Conservation (phyloP, 2,113 vertebrate species). For the Pelecanoides urinatrix region DNA sequence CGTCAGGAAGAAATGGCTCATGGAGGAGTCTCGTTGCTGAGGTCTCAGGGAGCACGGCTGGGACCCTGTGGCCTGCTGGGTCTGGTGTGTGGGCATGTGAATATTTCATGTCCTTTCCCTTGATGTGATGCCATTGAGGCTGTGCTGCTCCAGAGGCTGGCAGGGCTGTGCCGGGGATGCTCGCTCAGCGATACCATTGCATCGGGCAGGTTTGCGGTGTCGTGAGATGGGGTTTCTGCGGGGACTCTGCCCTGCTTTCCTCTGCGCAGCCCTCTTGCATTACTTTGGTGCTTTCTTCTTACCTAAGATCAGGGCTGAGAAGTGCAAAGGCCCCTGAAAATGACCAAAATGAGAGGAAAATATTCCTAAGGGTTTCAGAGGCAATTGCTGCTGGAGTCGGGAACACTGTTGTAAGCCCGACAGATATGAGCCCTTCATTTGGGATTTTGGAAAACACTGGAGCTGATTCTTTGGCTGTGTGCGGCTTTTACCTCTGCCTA, state of each 20-base stretch:
- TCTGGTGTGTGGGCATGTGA: rapidly evolving
- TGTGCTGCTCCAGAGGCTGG: not conserved
- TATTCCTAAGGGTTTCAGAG: not conserved
- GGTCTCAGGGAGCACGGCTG: not conserved
- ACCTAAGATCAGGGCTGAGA: not conserved
- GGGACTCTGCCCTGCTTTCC: not conserved
- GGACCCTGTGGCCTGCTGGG: not conserved
- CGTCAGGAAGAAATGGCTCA: rapidly evolving
- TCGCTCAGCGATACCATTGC: rapidly evolving
- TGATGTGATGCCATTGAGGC: rapidly evolving
- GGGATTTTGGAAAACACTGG: not conserved
- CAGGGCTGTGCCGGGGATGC: not conserved
- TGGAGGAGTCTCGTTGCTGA: not conserved
- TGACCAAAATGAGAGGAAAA: not conserved
- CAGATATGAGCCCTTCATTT: not conserved
- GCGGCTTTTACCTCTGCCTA: not conserved
- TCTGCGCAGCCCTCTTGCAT: not conserved
- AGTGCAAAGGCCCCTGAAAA: not conserved
- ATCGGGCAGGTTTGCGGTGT: not conserved
- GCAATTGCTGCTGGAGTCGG: rapidly evolving
- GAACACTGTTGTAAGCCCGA: not conserved
- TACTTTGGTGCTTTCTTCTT: not conserved
- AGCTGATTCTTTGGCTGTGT: not conserved
- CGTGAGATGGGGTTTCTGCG: not conserved
- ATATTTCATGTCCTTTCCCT: not conserved